Base-by-base conservation (phyloP, 2,113 vertebrate species). In the Rissa tridactyla region DNA sequence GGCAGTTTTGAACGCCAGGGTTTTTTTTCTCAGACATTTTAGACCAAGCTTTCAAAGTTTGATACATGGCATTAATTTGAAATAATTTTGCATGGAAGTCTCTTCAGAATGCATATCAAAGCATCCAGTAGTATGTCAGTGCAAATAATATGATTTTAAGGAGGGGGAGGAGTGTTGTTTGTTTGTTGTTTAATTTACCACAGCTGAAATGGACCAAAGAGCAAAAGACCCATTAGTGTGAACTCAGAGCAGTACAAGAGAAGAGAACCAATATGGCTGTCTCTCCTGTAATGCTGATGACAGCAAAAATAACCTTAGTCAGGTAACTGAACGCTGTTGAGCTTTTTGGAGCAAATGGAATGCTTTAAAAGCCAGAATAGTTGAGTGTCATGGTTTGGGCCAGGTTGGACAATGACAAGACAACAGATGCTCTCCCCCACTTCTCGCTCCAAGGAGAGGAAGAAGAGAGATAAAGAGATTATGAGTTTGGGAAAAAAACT, bases 1-100 rank as follows among this genome's bases (percentile, higher is more conserved):
- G 16, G 26, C 3, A 1, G 3, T 55, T 71, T 81, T 30, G 58
- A 20, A 82, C 18, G 38, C 2, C 4, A 57, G 4, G 2, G 0
- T 1, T 4, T 72, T 72, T 72, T 65, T 38, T 46, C 30, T 73
- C 16, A 57, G 40, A 44, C 2, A 21, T 82, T 85, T 87, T 55
- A 54, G 14, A 54, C 19, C 25, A 60, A 60, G 5, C 13, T 68
- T 88, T 88, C 34, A 82, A 88, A 93, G 79, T 64, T 27, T 51
- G 22, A n/a, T 15, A 42, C 5, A 64, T 60, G 47, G 9, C 11
- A 55, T 82, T 75, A 36, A 62, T 62, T 79, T 76, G 22, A 62
- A 75, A 66, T 26, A 34, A 19, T 71, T 64, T 49, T 85, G 14
- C 30, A 9, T 36, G 15, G 11, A 66, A 82, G 2, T 20, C 16